phyloP scores from a whole-genome alignment of 2,888 invertebrate species.

The Megamerina dolium region DNA sequence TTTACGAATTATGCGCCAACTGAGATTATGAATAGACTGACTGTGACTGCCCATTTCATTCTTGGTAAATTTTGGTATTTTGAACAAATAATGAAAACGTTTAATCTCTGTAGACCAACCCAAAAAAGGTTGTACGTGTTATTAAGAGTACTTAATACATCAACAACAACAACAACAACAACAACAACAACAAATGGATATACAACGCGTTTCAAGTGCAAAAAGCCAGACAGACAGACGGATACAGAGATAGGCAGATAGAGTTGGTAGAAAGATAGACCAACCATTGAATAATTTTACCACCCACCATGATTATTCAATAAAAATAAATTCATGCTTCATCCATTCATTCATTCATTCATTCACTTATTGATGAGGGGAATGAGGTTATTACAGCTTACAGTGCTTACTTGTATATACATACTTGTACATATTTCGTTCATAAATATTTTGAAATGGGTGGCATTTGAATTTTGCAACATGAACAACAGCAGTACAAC shows the following conservation, averaged over 20 bases:
- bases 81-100: slow-evolving; percentile 22
- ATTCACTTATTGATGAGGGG: too few relatives aligned
- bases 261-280: too few relatives aligned
- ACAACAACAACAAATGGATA: slow-evolving; percentile 13
- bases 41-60: too few relatives aligned
- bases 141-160: slow-evolving; percentile 12
- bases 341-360: too few relatives aligned
- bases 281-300: slow-evolving; percentile 7
- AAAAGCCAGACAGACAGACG: slow-evolving; percentile 19
- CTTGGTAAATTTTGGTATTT: too few relatives aligned
- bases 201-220: too few relatives aligned
- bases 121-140: slow-evolving; percentile 22
- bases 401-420: not conserved
- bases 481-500: slow-evolving; percentile 3
- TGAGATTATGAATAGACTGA: too few relatives aligned
- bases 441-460: not conserved
- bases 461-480: slow-evolving; percentile 13
- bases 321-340: slow-evolving; percentile 29
- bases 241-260: too few relatives aligned
- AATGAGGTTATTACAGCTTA: not conserved
- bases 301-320: slow-evolving; percentile 26
- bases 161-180: slow-evolving; percentile 14
- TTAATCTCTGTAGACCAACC: slow-evolving; percentile 25
- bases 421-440: not conserved
- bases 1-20: slow-evolving; percentile 15